Evolutionary conservation across 2,888 invertebrate species (phyloP).

Genomic region (Dione juno): DNA sequence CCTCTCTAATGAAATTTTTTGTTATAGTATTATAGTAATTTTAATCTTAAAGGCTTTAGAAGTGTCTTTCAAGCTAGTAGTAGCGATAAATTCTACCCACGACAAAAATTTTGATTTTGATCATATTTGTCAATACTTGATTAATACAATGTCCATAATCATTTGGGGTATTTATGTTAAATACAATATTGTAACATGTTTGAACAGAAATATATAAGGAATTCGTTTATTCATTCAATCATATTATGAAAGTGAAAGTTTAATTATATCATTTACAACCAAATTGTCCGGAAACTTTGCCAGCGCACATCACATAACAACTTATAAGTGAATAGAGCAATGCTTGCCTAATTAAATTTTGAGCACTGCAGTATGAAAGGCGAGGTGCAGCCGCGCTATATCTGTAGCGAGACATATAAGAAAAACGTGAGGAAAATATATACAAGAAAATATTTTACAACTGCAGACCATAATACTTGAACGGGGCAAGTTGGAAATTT

Average conservation of each 20-base stretch:
- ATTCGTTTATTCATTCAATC: too few species aligned
- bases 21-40: too few species aligned
- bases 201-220: too few species aligned
- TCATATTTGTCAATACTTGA: too few species aligned
- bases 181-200: too few species aligned
- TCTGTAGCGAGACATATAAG: neutral
- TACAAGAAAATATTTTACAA: slow-evolving; percentile 9
- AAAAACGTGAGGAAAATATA: neutral
- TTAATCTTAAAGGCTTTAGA: too few species aligned
- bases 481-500: slow-evolving; percentile 17
- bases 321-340: neutral
- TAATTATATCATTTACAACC: neutral
- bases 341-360: neutral
- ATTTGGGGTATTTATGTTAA: too few species aligned
- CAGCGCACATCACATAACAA: neutral
- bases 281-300: neutral
- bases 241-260: neutral
- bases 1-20: too few species aligned
- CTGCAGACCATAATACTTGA: slow-evolving; percentile 16
- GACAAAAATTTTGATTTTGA: too few species aligned
- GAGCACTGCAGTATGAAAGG: neutral
- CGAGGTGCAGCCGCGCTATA: neutral
- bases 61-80: too few species aligned
- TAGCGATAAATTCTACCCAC: too few species aligned
- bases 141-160: too few species aligned